Evolutionary conservation across 2,113 vertebrate species (phyloP), one percentile per base, ranked within the genome.

Genomic region (Platichthys stellatus): DNA sequence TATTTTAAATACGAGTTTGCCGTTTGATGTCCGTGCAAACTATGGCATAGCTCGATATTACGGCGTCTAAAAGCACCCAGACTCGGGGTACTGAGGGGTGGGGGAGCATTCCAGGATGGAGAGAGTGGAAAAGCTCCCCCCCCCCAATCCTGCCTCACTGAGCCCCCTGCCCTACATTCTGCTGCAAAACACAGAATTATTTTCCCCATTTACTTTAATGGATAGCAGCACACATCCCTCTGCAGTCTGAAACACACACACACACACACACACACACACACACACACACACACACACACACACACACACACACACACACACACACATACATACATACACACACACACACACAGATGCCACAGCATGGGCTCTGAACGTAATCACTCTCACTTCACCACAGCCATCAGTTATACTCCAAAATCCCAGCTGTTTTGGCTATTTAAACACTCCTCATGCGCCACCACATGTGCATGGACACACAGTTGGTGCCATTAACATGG

Each of bases 351-450:
- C 23, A 63, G 43, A 85, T 20, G 21, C 70, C 62, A 68, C 75
- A 70, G 31, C 63, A 57, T 49, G 62, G 24, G 56, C 63, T 63
- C 72, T 31, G 20, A 85, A 68, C 20, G 20, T 26, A 72, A 83
- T 82, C 72, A 47, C 75, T 86, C 72, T 70, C 67, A 69, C 84
- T 75, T 84, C 70, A 84, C 86, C 73, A 31, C 81, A 81, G 31
- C 68, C 73, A 75, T 82, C 57, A 59, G 68, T 72, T 78, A 45
- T 43, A 31, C 58, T 79, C 40, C 31, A 62, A 59, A 80, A 73
- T 73, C 74, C 59, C 84, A 89, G 83, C 87, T 86, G 82, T 81
- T 88, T 86, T 38, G 83, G 47, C 69, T 80, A 79, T 90, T 88
- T 80, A 82, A 90, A 83, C 84, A 43, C 71, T 56, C 54, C 35